A percentile compares a stretch with the other conserved stretches of the same genome.
Evolutionary conservation across 2,797 vertebrate species (phyloP).

Genomic region (Diplodus sargus): DNA sequence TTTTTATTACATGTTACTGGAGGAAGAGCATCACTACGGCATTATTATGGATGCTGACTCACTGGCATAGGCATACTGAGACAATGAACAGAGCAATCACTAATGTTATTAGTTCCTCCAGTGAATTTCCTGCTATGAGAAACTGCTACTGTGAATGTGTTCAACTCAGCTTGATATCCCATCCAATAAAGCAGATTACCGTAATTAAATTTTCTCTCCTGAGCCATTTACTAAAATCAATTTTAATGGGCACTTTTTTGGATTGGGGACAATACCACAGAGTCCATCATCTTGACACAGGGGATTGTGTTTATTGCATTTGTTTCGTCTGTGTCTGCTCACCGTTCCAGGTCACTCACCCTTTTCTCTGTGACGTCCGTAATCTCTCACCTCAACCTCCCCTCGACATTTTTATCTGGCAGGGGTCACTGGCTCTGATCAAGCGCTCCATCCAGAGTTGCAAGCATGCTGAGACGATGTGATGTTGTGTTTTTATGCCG

Average conservation of each 20-base stretch:
- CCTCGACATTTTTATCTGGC: slow-evolving; percentile 30
- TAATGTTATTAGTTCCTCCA: neutral
- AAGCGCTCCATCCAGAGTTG: neutral
- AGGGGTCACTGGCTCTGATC: slow-evolving; percentile 5
- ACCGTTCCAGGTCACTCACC: slow-evolving; percentile 2
- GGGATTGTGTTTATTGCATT: slow-evolving; percentile 38
- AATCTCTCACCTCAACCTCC: slow-evolving; percentile 58
- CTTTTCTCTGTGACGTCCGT: slow-evolving; percentile 25
- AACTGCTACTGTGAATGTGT: neutral
- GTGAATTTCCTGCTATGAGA: neutral
- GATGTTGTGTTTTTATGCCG: neutral
- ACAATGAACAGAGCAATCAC: too few relatives aligned
- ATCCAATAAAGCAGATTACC: neutral
- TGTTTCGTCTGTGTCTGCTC: slow-evolving; percentile 21
- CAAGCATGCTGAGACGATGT: slow-evolving; percentile 27
- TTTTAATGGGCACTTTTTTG: neutral
- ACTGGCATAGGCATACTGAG: neutral
- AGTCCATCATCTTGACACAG: slow-evolving; percentile 8
- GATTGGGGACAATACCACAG: neutral
- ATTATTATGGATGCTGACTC: neutral
- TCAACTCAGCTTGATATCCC: neutral
- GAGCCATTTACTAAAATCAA: neutral
- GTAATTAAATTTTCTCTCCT: neutral
- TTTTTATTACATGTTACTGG: neutral
- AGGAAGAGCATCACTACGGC: neutral